Evolutionary conservation across 2,888 invertebrate genomes (phyloP), one percentile per base, ranked within the genome.

Genomic region (Diabrotica balteata): DNA sequence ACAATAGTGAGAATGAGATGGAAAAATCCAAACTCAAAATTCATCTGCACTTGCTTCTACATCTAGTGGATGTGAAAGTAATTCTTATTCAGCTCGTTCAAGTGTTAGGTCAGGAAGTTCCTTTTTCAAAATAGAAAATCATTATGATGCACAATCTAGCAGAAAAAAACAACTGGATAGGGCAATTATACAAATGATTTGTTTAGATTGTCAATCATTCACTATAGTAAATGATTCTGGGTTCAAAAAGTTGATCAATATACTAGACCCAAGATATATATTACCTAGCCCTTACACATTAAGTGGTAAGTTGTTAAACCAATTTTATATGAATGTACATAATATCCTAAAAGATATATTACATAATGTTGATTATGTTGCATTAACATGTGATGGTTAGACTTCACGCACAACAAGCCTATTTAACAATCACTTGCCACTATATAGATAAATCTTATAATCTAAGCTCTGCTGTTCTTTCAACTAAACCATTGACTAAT

Each of bases 361-460:
- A 52, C 44, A 50, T 22, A 43, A 65, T 59, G 53, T 70, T 22
- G 53, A 63, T 11, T 64, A 52, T 63, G 55, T 70, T 44, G 67
- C 67, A 45, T 52, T 69, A 49, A 69, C 64, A n/a, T 51, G 60
- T 50, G 67, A 70, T 46, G 55, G 32, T 44, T 70, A 64, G 67
- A 70, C 67, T 7, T 69, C 63, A 47, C 10, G 45, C 22, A 1
- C 47, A 45, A 59, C 59, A 47, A 59, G 45, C 59, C 8, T 69
- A 69, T 52, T n/a, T 66, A 52, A 49, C 63, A 49, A 54, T 66
- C 7, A 66, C 69, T 11, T 69, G 54, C 50, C 62, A 66, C 52
- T 67, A 55, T 51, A 49, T 66, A 45, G 57, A 54, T 32, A 4
- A 52, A 52, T 17, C 17, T 1, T 46, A 8, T 9, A 46, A 46